phyloP scores from a whole-genome alignment of 2,113 vertebrate species.

The Platysteira castanea region DNA sequence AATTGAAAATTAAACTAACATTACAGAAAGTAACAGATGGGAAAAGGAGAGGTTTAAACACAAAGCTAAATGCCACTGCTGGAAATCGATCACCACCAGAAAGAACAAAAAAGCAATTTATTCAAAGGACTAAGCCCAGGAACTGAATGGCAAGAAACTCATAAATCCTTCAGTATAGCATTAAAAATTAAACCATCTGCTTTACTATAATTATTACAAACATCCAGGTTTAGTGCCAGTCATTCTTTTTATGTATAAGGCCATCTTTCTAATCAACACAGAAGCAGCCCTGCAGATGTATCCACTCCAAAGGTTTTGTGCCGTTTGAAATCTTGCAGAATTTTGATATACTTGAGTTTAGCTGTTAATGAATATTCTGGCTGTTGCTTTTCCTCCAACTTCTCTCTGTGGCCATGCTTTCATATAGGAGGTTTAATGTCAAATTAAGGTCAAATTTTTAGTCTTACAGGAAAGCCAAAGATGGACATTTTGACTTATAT shows the following conservation, averaged over 20 bases:
- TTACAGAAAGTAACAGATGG: not conserved
- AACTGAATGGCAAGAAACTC: slow-evolving; percentile 7
- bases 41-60: slow-evolving; percentile 1
- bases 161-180: not conserved
- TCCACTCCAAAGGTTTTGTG: not conserved
- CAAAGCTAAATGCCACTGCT: not conserved
- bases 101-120: not conserved
- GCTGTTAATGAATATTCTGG: not conserved
- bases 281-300: not conserved
- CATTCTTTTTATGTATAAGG: not conserved
- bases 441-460: not conserved
- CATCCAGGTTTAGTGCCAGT: not conserved
- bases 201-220: slow-evolving; percentile 23
- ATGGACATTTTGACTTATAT: not conserved
- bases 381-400: not conserved
- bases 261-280: slow-evolving; percentile 3
- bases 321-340: not conserved
- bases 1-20: not conserved
- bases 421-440: not conserved
- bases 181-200: slow-evolving; percentile 16
- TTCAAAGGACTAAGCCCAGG: not conserved
- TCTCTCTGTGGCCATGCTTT: not conserved
- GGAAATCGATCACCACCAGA: not conserved
- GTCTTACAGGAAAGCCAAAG: not conserved
- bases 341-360: not conserved